A percentile compares a stretch with the other conserved stretches of the same genome.
phyloP scores from a whole-genome alignment of 2,888 invertebrate species.

The Polyommatus icarus region DNA sequence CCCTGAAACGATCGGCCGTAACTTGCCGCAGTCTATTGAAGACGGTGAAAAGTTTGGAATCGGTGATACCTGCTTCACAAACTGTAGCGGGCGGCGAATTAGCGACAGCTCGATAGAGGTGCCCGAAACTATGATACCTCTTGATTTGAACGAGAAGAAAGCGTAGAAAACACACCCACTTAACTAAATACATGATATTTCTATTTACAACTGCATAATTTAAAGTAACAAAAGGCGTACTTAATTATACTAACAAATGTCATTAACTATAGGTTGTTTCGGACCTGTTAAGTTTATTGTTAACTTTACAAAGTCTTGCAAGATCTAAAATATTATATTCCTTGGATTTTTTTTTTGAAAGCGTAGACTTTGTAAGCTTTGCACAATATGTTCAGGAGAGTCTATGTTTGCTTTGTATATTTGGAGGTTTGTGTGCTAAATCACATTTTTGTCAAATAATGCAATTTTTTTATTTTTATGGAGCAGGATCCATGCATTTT shows the following conservation, averaged over 20 bases:
- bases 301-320: not conserved
- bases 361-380: not conserved
- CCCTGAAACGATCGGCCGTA: slow-evolving; percentile 90
- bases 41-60: slow-evolving; percentile 92
- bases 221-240: not conserved
- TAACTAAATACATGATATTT: not conserved
- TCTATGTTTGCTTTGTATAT: not conserved
- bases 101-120: slow-evolving; percentile 61
- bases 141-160: slow-evolving; percentile 63
- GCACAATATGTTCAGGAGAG: not conserved
- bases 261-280: not conserved
- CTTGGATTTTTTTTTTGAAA: not conserved
- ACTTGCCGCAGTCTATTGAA: slow-evolving; percentile 90
- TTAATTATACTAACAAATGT: not conserved
- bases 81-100: slow-evolving; percentile 76
- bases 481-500: too few relatives aligned
- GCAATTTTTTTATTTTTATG: not conserved
- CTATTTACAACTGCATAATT: not conserved
- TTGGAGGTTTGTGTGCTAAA: not conserved
- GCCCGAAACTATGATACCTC: slow-evolving; percentile 71
- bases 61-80: slow-evolving; percentile 90
- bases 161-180: slow-evolving; percentile 40
- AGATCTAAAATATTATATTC: not conserved
- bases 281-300: not conserved
- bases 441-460: not conserved